These are phyloP conservation scores for Nothobranchius furzeri DNA, from an alignment of 2,113 vertebrate species.

Conservation along the genomic window DNA sequence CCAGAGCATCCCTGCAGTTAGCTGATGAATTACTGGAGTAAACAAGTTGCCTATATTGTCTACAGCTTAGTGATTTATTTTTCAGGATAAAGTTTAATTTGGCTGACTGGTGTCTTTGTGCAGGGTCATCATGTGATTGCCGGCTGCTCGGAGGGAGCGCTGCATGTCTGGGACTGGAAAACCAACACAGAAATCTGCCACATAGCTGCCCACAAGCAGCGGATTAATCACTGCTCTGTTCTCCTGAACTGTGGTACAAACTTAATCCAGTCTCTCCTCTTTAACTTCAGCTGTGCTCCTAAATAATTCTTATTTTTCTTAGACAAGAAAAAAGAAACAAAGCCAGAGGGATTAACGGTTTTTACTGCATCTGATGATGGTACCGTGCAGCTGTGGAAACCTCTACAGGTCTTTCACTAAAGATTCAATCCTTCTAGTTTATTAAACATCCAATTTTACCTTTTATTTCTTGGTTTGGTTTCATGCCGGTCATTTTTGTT, in stretches of 20 bases:
- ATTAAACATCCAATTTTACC: not conserved
- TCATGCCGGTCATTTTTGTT: not conserved
- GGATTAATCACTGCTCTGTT: conserved; percentile 76
- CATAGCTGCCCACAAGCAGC: conserved; percentile 80
- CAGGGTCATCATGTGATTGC: conserved; percentile 81
- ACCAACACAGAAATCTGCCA: conserved; percentile 79
- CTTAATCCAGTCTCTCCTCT: not conserved
- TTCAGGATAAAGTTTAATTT: not conserved
- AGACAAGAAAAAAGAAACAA: conserved; percentile 38
- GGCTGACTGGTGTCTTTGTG: not conserved
- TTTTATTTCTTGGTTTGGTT: not conserved
- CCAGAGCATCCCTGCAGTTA: not conserved
- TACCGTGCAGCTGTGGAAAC: conserved; percentile 75
- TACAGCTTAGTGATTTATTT: no score
- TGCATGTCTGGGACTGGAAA: conserved; percentile 84
- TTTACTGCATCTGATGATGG: conserved; percentile 78
- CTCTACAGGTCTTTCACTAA: conserved; percentile 69
- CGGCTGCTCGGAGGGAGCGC: conserved; percentile 78
- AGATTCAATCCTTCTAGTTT: not conserved
- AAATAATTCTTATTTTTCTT: conserved; percentile 4
- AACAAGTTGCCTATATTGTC: no score
- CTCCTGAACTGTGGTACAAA: conserved; percentile 48
- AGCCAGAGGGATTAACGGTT: conserved; percentile 62
- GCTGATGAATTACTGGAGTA: no score
- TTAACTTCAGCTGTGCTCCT: no score